Base-by-base conservation (phyloP, 2,797 vertebrate genomes). In the Leuciscus waleckii region DNA sequence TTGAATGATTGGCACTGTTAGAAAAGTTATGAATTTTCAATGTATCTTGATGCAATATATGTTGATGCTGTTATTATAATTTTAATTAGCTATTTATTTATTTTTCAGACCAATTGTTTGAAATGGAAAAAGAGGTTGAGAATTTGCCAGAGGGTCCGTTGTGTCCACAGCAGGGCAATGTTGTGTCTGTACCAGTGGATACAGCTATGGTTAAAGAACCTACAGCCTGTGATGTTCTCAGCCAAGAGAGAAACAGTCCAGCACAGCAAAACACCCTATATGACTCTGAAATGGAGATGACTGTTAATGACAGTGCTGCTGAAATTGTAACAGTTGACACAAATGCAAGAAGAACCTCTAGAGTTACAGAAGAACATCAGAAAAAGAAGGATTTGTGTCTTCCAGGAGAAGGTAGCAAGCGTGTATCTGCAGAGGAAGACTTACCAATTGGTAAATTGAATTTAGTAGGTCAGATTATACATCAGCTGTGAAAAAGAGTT, bases 231-330 rank as follows among this genome's bases (percentile, higher is more conserved):
- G 51, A 82, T 41, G 35, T 74, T 37, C 29, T 17, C 17, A 84
- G 23, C 67, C 58, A 77, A 21, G 41, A 37, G 2, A 3, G 4
- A 16, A 84, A 86, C 46, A 43, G 71, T 5, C 39, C 87, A 82
- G 77, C 26, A n/a, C 84, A 90, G 10, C 86, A 90, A 16, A 94
- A 92, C 1, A 51, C 93, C 56, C 51, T 94, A 39, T 79, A 93
- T 21, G 89, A 93, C 39, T 78, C 91, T 1, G 90, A 92, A 4
- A 95, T 95, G 95, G 94, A 95, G n/a, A 92, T 95, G 35, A 95
- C 94, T 1, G n/a, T 90, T 1, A 88, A 69, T 56, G 37, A 90
- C n/a, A 86, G 19, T 41, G n/a, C 51, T 82, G 7, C 58, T 29
- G 92, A 94, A 82, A 94, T 95, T 13, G 65, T 93, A 54, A 88